These are phyloP conservation scores for Platycercus adscitus DNA, from an alignment of 2,113 vertebrate species.

Conservation along the genomic window DNA sequence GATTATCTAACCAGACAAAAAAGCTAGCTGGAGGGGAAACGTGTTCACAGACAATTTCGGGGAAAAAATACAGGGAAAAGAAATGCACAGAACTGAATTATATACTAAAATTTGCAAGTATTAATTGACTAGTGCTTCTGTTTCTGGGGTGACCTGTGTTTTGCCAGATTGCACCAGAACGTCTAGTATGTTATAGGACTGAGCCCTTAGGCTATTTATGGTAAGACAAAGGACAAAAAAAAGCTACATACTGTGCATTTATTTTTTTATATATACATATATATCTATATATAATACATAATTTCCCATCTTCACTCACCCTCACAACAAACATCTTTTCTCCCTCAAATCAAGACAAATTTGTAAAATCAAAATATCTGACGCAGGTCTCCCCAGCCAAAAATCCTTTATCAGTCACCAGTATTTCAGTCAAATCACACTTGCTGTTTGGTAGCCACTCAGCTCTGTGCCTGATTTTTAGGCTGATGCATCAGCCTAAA, in stretches of 20 bases:
- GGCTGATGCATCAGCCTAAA: background rate
- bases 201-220: background rate
- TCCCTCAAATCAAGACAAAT: background rate
- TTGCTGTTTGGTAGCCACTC: background rate
- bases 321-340: background rate
- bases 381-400: background rate
- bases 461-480: background rate
- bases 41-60: background rate
- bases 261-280: background rate
- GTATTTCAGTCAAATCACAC: background rate
- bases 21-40: background rate
- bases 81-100: background rate
- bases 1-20: conserved; percentile 35
- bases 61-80: background rate
- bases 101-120: background rate
- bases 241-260: background rate
- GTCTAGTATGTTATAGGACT: background rate
- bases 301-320: background rate
- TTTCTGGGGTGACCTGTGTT: background rate
- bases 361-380: background rate
- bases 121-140: background rate
- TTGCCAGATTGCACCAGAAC: background rate
- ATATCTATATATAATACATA: background rate
- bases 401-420: background rate
- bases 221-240: background rate